Base-by-base conservation (phyloP, 2,113 vertebrate species). In the Nicator chloris region DNA sequence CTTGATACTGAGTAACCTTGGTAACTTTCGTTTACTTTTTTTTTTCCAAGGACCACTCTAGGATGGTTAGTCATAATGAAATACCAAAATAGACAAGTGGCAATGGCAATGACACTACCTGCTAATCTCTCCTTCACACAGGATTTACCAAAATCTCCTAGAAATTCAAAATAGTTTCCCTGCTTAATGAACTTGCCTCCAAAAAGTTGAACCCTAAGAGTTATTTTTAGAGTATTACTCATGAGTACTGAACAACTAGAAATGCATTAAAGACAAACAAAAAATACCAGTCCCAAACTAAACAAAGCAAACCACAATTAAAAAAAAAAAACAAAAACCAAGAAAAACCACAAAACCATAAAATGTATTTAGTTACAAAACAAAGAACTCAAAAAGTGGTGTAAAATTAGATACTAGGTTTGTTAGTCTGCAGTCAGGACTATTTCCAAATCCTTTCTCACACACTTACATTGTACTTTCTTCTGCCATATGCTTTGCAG, bases 271-370 rank as follows among this genome's bases (percentile, higher is more conserved):
- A 93, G 33, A 70, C 68, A 71, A 92, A 81, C 35, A 86, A 90
- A 93, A 89, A 92, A 70, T 51, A 80, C 15, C 56, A 93, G 21
- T 24, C 22, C 8, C 24, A 88, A 94, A 77, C 39, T 49, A 94
- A 93, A 86, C 65, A 82, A 90, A 92, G 80, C 39, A 97, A 95
- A 84, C 53, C 61, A n/a, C 82, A 88, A 88, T 86, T 70, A 14
- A 83, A 93, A 95, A 51, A 47, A 9, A 50, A 45, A 45, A 50
- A 8, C 40, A 44, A 45, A 45, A 20, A 45, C 17, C 13, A 44
- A 44, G 17, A 44, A 44, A 44, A 44, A 44, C 13, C 42, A n/a
- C n/a, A n/a, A n/a, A n/a, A n/a, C 27, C 51, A 81, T 39, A 78
- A 88, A 95, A 64, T 0, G 2, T n/a, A 35, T 65, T 66, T 79